A percentile compares a stretch with the other conserved stretches of the same genome.
These are phyloP conservation scores for Apis dorsata DNA, from an alignment of 1,140 invertebrate species.

Conservation along the genomic window DNA sequence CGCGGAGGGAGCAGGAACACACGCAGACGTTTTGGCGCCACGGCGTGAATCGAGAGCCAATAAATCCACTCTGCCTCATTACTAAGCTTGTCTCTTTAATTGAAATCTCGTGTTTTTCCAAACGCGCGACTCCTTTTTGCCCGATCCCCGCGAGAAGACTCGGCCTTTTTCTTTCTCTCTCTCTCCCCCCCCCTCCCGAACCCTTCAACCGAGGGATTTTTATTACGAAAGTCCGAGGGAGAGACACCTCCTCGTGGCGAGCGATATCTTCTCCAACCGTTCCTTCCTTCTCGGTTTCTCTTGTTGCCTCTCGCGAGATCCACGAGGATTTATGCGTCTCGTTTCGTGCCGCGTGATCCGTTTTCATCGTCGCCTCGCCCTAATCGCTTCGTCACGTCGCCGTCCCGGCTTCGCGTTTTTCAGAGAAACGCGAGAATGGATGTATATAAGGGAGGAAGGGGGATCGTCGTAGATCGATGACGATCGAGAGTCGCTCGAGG, in stretches of 20 bases:
- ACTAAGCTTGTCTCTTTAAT: constrained; percentile 79
- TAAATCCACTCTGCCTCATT: constrained; percentile 77
- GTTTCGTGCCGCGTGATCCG: constrained; percentile 14
- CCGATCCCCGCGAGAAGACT: constrained; percentile 18
- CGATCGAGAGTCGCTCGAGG: background rate
- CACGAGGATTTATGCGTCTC: constrained; percentile 41
- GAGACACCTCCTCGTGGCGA: constrained; percentile 54
- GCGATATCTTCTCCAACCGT: constrained; percentile 36
- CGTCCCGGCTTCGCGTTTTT: background rate
- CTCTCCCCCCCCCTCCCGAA: background rate
- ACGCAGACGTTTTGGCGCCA: constrained; percentile 70
- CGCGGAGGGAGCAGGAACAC: constrained; percentile 43
- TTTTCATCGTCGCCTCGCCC: constrained; percentile 17
- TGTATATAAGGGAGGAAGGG: background rate
- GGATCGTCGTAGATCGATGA: background rate
- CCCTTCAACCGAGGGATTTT: constrained; percentile 17
- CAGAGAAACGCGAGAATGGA: background rate
- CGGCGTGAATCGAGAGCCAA: constrained; percentile 62
- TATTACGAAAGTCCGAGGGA: constrained; percentile 48
- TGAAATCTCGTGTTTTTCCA: constrained; percentile 79
- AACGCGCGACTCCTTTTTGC: constrained; percentile 61
- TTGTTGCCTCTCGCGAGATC: background rate
- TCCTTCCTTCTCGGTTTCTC: background rate
- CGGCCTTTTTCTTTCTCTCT: background rate
- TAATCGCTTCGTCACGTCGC: constrained; percentile 37